phyloP scores from a whole-genome alignment of 2,888 invertebrate genomes.

The Crossocerus cetratus region DNA sequence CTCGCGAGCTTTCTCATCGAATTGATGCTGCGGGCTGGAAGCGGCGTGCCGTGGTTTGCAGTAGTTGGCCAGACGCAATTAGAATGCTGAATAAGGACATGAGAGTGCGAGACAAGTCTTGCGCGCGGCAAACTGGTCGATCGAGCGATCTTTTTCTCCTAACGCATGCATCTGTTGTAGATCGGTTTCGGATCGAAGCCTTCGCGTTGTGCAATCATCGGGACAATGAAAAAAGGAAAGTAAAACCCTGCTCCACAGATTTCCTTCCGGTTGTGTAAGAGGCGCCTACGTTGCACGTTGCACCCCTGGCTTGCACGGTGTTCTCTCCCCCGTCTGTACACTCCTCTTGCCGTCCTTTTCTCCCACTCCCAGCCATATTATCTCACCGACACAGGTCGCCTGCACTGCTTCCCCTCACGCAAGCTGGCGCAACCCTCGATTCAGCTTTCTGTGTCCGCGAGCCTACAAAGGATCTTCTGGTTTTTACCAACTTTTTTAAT shows the following conservation, averaged over 20 bases:
- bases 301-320: conserved; percentile 30
- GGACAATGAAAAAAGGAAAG: conserved; percentile 16
- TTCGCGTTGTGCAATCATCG: conserved; percentile 7
- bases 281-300: conserved; percentile 33
- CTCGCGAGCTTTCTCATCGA: conserved; percentile 51
- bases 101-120: background rate
- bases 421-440: conserved; percentile 14
- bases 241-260: conserved; percentile 37
- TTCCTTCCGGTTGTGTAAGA: conserved; percentile 61
- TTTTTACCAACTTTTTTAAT: conserved; percentile 59
- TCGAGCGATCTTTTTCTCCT: background rate
- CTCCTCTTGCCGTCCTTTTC: conserved; percentile 1
- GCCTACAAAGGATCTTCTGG: conserved; percentile 48
- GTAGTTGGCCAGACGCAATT: no score
- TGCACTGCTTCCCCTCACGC: background rate
- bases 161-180: background rate
- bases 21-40: background rate
- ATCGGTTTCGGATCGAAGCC: background rate
- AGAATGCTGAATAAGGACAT: background rate
- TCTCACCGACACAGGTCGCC: background rate
- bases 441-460: conserved; percentile 17
- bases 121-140: background rate
- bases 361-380: conserved; percentile 11
- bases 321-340: conserved; percentile 1
- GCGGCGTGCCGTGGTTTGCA: no score